Conservation (phyloP, 92 coral and sea anemone genomes). For the Muricea muricata region DNA sequence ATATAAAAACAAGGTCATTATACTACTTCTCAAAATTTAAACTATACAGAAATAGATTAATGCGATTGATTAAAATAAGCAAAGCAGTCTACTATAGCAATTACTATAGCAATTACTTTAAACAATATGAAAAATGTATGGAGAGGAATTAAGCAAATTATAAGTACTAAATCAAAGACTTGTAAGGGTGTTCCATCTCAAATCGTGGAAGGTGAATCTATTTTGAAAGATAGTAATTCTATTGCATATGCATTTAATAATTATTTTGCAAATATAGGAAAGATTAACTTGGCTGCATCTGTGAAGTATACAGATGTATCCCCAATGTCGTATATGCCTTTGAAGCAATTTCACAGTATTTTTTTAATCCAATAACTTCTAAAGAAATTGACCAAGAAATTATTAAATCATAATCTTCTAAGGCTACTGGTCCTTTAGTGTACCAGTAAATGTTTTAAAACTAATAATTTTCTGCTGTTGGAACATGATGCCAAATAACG, state of each 20-base stretch:
- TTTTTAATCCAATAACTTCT: too few species aligned
- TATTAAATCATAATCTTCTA: too few species aligned
- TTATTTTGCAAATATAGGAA: conserved; percentile 30
- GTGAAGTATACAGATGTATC: neutral
- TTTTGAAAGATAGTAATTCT: conserved; percentile 30
- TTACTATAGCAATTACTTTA: conserved; percentile 10
- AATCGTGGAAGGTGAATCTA: neutral
- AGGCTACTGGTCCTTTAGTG: too few species aligned
- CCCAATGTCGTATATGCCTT: neutral
- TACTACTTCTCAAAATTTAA: conserved; percentile 48
- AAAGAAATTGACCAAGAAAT: too few species aligned
- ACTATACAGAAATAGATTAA: conserved; percentile 54
- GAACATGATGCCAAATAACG: neutral
- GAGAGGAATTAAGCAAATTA: conserved; percentile 59
- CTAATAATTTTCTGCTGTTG: neutral
- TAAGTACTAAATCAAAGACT: neutral
- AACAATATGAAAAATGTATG: conserved; percentile 31
- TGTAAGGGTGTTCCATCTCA: neutral
- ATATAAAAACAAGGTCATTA: conserved; percentile 16
- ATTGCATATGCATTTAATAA: conserved; percentile 51
- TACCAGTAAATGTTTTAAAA: too few species aligned
- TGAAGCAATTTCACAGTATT: too few species aligned
- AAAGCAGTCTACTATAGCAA: conserved; percentile 49
- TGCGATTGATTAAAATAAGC: conserved; percentile 48
- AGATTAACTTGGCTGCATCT: conserved; percentile 6